Evolutionary conservation across 2,113 vertebrate species (phyloP).

Genomic region (Callochromis pleurospilus): DNA sequence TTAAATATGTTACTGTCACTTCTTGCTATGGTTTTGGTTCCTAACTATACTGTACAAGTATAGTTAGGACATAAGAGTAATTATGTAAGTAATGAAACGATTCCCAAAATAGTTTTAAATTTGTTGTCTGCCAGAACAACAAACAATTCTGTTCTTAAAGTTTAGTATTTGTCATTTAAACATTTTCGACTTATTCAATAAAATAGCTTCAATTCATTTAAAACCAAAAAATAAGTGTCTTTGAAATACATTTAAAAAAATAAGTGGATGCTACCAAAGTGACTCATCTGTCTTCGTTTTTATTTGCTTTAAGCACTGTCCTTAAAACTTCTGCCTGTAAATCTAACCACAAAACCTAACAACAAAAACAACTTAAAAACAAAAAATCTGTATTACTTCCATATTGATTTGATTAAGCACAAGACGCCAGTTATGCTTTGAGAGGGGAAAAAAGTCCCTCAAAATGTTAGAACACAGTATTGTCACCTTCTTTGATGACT

Average conservation of each 20-base stretch:
- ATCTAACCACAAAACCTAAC: not conserved
- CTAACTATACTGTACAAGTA: not conserved
- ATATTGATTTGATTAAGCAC: not conserved
- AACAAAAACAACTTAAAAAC: not conserved
- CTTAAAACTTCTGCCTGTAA: not conserved
- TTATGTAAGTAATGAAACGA: not conserved
- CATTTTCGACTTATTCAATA: not conserved
- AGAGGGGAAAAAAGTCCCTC: not conserved
- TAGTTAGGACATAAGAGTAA: not conserved
- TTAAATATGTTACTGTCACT: not conserved
- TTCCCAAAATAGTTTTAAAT: not conserved
- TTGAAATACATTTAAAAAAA: not conserved
- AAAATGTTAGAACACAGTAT: not conserved
- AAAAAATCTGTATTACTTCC: not conserved
- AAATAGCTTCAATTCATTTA: not conserved
- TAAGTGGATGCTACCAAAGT: not conserved
- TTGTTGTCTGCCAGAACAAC: not conserved
- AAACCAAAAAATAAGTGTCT: not conserved
- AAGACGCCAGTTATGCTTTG: not conserved
- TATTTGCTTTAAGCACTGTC: not conserved
- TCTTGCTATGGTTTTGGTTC: not conserved
- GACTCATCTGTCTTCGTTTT: not conserved
- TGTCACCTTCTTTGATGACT: not conserved
- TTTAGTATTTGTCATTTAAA: not conserved
- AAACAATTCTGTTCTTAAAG: not conserved